Evolutionary conservation across 1,140 invertebrate species (phyloP).

Genomic region (Caenorhabditis tropicalis): DNA sequence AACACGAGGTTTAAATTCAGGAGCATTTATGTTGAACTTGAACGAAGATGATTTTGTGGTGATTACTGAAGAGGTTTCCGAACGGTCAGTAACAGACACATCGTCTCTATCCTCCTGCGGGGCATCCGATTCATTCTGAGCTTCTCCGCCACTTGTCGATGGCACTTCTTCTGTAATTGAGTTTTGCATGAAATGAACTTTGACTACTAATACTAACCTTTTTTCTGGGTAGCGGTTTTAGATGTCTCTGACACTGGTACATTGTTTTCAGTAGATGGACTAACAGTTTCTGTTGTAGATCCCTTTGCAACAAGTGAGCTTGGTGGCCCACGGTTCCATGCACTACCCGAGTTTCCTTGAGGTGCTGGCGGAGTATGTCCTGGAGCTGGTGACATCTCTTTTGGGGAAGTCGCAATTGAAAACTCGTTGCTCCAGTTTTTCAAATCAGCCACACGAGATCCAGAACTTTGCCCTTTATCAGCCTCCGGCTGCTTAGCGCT

Average conservation of each 20-base stretch:
- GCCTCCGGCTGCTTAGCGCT: neutral
- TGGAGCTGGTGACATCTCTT: neutral
- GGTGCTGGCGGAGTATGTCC: neutral
- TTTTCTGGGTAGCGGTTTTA: neutral
- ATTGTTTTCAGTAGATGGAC: neutral
- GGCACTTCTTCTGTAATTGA: neutral
- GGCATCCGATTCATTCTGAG: neutral
- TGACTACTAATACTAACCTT: neutral
- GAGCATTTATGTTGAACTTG: constrained; percentile 28
- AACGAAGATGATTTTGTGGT: neutral
- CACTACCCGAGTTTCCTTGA: constrained; percentile 24
- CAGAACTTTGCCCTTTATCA: neutral
- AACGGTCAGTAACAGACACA: neutral
- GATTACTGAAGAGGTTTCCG: neutral
- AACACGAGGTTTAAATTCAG: constrained; percentile 8
- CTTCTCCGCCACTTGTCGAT: neutral
- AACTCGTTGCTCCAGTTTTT: constrained; percentile 26
- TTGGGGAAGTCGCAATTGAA: neutral
- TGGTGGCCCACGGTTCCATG: constrained; percentile 23
- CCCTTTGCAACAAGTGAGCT: neutral
- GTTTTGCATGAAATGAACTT: neutral
- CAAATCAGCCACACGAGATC: constrained; percentile 16
- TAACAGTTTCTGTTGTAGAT: neutral
- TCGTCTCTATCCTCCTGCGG: neutral
- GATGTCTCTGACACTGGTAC: neutral